These are phyloP conservation scores for Sebastes matsubarae DNA, from an alignment of 2,797 vertebrate genomes.

Conservation along the genomic window DNA sequence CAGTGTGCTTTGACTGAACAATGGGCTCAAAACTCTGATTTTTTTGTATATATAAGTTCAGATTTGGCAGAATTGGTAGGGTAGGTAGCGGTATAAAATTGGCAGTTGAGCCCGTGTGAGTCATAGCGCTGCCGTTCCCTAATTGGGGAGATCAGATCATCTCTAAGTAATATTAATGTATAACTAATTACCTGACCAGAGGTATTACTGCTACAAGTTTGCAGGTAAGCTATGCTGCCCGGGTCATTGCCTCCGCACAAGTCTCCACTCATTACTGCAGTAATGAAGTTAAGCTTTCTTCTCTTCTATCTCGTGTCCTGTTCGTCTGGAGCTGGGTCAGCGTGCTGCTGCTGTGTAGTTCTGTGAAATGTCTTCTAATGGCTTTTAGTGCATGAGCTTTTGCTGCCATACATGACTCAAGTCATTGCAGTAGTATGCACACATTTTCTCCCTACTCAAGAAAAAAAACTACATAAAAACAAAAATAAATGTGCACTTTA, in stretches of 20 bases:
- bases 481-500: not conserved
- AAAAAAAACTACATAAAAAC: not conserved
- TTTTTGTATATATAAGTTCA: not conserved
- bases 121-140: conserved; percentile 50
- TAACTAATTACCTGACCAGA: conserved; percentile 82
- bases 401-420: conserved; percentile 16
- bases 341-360: conserved; percentile 29
- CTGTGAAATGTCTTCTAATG: conserved; percentile 42
- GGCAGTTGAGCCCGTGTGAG: conserved; percentile 49
- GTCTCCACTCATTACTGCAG: conserved; percentile 69
- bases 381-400: conserved; percentile 6
- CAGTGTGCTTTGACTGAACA: not conserved
- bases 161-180: conserved; percentile 74
- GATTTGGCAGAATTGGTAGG: conserved; percentile 5
- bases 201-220: conserved; percentile 75
- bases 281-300: conserved; percentile 74
- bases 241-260: conserved; percentile 69
- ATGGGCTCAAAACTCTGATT: not conserved
- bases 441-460: not conserved
- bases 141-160: conserved; percentile 79
- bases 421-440: not conserved
- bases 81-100: conserved; percentile 12
- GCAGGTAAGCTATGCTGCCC: conserved; percentile 74
- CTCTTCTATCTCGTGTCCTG: conserved; percentile 31
- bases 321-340: conserved; percentile 44